These are phyloP conservation scores for Panzeria rudis DNA, from an alignment of 2,888 invertebrate species.

Conservation along the genomic window DNA sequence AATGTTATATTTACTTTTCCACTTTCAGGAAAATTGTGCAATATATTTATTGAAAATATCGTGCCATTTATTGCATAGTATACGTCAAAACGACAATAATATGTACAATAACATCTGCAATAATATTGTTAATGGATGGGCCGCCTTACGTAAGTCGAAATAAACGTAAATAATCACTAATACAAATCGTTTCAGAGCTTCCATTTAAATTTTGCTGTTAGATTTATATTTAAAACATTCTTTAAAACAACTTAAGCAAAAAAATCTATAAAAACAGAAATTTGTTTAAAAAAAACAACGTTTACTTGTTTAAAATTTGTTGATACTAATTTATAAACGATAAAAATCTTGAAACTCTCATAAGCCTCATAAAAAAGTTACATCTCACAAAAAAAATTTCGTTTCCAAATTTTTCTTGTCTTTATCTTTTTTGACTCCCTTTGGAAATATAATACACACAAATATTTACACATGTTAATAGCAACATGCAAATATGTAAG, in stretches of 20 bases:
- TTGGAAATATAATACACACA: conserved; percentile 29
- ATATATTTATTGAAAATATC: too few relatives aligned
- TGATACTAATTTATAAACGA: neutral
- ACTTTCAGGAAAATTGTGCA: too few relatives aligned
- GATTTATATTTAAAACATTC: neutral
- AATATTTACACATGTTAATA: conserved; percentile 32
- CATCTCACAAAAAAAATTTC: neutral
- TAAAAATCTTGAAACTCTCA: conserved; percentile 2
- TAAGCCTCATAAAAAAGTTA: neutral
- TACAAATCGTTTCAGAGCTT: neutral
- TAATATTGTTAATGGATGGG: too few relatives aligned
- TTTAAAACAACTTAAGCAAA: neutral
- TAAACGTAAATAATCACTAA: neutral
- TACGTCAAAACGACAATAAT: too few relatives aligned
- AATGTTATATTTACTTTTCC: too few relatives aligned
- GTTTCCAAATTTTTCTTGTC: neutral
- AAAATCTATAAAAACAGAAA: neutral
- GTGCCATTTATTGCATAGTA: too few relatives aligned
- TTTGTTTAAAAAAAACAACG: neutral
- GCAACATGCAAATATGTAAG: conserved; percentile 9
- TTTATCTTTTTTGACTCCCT: conserved; percentile 14
- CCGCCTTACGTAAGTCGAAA: too few relatives aligned
- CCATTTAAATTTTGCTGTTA: neutral
- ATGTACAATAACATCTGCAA: too few relatives aligned
- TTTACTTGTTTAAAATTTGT: neutral